Evolutionary conservation across 2,888 invertebrate species (phyloP).

Genomic region (Eurois occulta): DNA sequence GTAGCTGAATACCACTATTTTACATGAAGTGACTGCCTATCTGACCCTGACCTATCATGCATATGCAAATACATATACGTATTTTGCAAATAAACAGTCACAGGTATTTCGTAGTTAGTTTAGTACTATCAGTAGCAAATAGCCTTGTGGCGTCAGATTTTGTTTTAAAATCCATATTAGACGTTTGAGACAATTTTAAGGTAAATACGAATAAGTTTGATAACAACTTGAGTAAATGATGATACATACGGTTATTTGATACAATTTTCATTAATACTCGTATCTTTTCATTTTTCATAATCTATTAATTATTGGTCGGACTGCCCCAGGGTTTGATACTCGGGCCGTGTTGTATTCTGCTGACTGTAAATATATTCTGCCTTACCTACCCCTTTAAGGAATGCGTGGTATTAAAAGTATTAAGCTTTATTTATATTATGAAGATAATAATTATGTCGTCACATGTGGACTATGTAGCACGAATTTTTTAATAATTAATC

Average conservation of each 20-base stretch:
- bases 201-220: background rate
- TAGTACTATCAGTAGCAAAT: conserved; percentile 41
- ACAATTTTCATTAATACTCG: background rate
- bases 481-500: conserved; percentile 28
- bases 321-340: background rate
- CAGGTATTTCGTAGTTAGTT: conserved; percentile 15
- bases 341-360: no score
- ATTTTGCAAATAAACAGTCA: conserved; percentile 19
- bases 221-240: background rate
- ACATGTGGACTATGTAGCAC: conserved; percentile 1
- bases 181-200: background rate
- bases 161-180: conserved; percentile 16
- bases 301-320: no score
- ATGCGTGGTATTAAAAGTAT: conserved; percentile 8
- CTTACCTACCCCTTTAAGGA: conserved; percentile 10
- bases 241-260: background rate
- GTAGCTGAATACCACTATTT: background rate
- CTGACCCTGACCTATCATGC: background rate
- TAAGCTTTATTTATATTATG: conserved; percentile 29
- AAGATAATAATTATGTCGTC: conserved; percentile 11
- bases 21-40: background rate
- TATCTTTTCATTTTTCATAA: no score
- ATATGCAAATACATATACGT: background rate
- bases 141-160: conserved; percentile 32
- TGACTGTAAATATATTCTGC: background rate